Evolutionary conservation across 1,140 invertebrate species (phyloP).

Genomic region (Philaenus spumarius): DNA sequence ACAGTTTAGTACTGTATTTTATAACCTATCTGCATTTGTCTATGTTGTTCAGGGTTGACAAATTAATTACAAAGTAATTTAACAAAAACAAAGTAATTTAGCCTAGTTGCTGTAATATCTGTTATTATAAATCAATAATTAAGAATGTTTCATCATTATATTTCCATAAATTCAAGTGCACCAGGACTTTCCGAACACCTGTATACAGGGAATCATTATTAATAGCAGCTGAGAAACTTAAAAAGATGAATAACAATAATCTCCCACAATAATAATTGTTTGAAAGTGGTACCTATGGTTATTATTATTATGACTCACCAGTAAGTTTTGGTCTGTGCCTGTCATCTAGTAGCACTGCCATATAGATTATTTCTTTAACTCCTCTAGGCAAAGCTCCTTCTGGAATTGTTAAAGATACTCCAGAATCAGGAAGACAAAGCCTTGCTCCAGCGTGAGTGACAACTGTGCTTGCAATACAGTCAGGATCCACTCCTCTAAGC

Average conservation of each 20-base stretch:
- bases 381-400: constrained; percentile 79
- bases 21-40: too few species aligned
- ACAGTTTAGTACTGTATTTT: too few species aligned
- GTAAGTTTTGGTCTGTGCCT: constrained; percentile 76
- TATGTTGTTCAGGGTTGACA: too few species aligned
- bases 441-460: constrained; percentile 67
- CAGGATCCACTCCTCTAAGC: constrained; percentile 38
- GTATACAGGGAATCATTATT: background rate
- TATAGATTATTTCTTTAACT: constrained; percentile 74
- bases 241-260: background rate
- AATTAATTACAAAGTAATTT: too few species aligned
- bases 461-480: constrained; percentile 51
- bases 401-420: constrained; percentile 77
- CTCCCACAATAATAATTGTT: background rate
- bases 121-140: too few species aligned
- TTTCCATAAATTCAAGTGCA: too few species aligned
- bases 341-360: constrained; percentile 84
- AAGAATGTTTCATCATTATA: too few species aligned
- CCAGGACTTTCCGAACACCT: too few species aligned
- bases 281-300: too few species aligned
- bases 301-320: constrained; percentile 45
- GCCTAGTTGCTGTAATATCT: too few species aligned
- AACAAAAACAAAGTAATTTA: too few species aligned
- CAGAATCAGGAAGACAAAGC: constrained; percentile 71
- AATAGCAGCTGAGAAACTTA: background rate